Evolutionary conservation across 2,888 invertebrate genomes (phyloP), one percentile per base, ranked within the genome.

Genomic region (Caenorhabditis sp.): DNA sequence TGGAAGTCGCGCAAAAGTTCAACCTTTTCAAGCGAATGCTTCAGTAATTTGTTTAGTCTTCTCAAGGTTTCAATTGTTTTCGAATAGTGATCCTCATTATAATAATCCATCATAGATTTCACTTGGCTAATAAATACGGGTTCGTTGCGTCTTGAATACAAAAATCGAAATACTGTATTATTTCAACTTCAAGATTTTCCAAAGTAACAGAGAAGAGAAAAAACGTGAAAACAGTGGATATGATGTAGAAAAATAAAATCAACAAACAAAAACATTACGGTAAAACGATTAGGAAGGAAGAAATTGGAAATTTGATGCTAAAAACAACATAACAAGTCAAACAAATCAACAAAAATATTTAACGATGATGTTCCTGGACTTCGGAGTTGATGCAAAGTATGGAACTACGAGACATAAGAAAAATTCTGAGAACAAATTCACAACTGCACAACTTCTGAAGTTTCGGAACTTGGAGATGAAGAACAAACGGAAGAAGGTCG

Each of bases 1-100:
- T 74, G 57, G 66, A 74, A 50, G 73, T 63, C 17, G 69, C 73
- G 8, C 62, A 68, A 59, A 51, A 65, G 31, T 65, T 72, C n/a
- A 64, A 68, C 50, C 49, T 72, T n/a, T 51, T 72, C 8, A 36
- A 65, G 51, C 19, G 67, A 51, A 62, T 72, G 24, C 64, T 72
- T 37, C 72, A 72, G 37, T 72, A 62, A 67, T 17, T 50, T n/a
- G 54, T 4, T 23, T 6, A 17, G 6, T 54, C 31, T 57, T 21
- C 6, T 57, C 8, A 4, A 24, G 3, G 14, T 14, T 57, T 27
- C 57, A 12, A 17, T 27, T 57, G 6, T 26, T 8, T 57, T 57
- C 3, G 6, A 21, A 26, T 55, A 55, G 23, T 21, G 26, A 24
- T 26, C 5, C 5, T 26, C 10, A 55, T 8, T 21, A 43, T 43